These are phyloP conservation scores for Arenaria interpres DNA, from an alignment of 2,113 vertebrate genomes.

Conservation along the genomic window DNA sequence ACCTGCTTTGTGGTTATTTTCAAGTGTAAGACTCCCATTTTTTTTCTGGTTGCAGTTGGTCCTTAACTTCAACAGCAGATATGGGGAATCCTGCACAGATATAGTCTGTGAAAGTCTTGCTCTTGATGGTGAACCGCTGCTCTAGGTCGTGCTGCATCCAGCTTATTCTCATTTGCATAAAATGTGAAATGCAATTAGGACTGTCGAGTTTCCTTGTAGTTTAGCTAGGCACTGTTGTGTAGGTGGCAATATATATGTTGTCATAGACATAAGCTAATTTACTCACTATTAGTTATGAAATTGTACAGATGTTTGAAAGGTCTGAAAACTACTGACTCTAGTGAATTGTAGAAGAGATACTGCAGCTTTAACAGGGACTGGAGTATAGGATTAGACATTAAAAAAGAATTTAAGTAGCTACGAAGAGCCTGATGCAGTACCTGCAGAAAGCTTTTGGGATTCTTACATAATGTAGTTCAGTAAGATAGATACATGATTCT, in stretches of 20 bases:
- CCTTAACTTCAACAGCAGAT: neutral
- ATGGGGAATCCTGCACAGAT: neutral
- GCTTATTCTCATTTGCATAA: neutral
- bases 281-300: neutral
- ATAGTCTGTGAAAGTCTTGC: neutral
- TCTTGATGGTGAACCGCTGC: neutral
- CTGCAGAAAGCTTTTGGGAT: neutral
- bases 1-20: neutral
- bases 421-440: neutral
- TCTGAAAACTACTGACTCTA: neutral
- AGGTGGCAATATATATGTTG: neutral
- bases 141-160: neutral
- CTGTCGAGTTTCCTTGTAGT: neutral
- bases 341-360: neutral
- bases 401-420: neutral
- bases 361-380: neutral
- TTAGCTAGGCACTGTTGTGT: neutral
- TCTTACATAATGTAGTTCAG: neutral
- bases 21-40: neutral
- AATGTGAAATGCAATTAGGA: neutral
- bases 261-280: neutral
- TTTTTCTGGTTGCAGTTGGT: neutral
- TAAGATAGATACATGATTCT: neutral
- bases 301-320: neutral
- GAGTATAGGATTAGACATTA: neutral